A percentile compares a stretch with the other conserved stretches of the same genome.
Evolutionary conservation across 2,113 vertebrate genomes (phyloP).

Genomic region (Pterophyllum scalare): DNA sequence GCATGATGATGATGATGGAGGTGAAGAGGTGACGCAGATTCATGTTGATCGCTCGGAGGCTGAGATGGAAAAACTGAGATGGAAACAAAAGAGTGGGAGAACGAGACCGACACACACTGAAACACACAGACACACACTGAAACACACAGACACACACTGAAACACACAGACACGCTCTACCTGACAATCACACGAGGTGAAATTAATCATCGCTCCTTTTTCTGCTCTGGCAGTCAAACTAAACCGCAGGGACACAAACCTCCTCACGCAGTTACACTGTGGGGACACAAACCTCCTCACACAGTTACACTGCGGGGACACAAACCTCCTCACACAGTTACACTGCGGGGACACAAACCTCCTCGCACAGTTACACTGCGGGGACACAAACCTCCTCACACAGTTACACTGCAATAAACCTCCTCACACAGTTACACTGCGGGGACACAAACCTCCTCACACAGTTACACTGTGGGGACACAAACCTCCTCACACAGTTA

Average conservation of each 20-base stretch:
- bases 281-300: too few species aligned
- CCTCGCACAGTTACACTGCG: neutral
- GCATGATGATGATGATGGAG: constrained; percentile 17
- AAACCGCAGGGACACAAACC: neutral
- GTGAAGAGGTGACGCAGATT: constrained; percentile 54
- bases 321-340: neutral
- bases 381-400: neutral
- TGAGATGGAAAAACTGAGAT: constrained; percentile 25
- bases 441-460: neutral
- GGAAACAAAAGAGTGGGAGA: constrained; percentile 24
- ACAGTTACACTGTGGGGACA: neutral
- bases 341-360: too few species aligned
- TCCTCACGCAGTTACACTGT: neutral
- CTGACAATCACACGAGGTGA: neutral
- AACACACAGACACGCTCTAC: neutral
- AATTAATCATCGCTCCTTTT: constrained; percentile 5
- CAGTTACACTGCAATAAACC: neutral
- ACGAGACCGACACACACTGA: neutral
- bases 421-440: neutral
- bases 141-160: neutral
- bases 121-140: neutral
- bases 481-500: neutral
- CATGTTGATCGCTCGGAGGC: constrained; percentile 37
- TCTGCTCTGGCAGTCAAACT: neutral
- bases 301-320: neutral